These are phyloP conservation scores for Callionymus lyra DNA, from an alignment of 2,113 vertebrate species.

Conservation along the genomic window DNA sequence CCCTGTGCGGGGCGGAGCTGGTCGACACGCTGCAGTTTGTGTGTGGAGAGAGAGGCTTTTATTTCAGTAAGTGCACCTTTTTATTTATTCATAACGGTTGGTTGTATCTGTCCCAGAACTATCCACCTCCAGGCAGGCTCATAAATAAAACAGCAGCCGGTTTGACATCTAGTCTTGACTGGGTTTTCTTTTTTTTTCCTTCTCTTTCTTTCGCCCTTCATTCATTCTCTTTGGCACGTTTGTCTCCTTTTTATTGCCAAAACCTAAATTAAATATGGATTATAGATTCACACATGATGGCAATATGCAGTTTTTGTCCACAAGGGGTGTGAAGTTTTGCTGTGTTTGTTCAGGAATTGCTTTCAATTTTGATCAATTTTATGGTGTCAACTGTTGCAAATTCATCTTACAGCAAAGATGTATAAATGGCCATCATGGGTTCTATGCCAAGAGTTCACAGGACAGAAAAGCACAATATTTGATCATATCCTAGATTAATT, in stretches of 20 bases:
- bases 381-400: no score
- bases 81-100: constrained; percentile 61
- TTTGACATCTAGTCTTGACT: constrained; percentile 51
- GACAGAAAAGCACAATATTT: no score
- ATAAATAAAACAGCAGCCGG: constrained; percentile 67
- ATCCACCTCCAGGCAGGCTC: constrained; percentile 54
- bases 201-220: constrained; percentile 21
- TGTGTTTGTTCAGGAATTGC: no score
- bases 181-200: constrained; percentile 34
- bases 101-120: constrained; percentile 39
- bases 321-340: no score
- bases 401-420: no score
- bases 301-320: no score
- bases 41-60: constrained; percentile 97
- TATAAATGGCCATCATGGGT: neutral
- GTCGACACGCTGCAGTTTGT: constrained; percentile 98
- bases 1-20: constrained; percentile 95
- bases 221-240: constrained; percentile 6
- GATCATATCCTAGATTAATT: no score
- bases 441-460: no score
- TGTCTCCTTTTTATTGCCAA: neutral
- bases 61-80: constrained; percentile 94
- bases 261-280: neutral
- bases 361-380: no score
- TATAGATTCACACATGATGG: no score